These are phyloP conservation scores for Drosophila sulfurigaster DNA, from an alignment of 1,140 invertebrate species.

Conservation along the genomic window DNA sequence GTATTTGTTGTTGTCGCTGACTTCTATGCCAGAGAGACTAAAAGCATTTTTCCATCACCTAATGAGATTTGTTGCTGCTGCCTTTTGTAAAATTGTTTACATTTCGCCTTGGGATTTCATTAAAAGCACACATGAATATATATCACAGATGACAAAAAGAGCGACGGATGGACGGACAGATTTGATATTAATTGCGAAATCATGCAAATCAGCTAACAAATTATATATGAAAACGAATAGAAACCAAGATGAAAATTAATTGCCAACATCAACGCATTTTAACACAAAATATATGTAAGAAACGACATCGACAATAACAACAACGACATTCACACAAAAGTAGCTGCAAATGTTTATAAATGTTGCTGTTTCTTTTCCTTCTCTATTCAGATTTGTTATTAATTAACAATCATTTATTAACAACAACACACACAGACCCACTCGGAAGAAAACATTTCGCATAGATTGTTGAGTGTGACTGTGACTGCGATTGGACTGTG, in stretches of 20 bases:
- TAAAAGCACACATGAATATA: slow-evolving; percentile 60
- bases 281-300: slow-evolving; percentile 70
- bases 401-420: slow-evolving; percentile 75
- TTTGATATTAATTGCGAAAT: slow-evolving; percentile 74
- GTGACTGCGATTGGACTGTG: neutral
- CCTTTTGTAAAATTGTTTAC: slow-evolving; percentile 61
- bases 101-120: slow-evolving; percentile 70
- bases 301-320: slow-evolving; percentile 45
- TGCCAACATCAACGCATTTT: slow-evolving; percentile 72
- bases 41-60: slow-evolving; percentile 68
- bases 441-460: slow-evolving; percentile 5
- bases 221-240: slow-evolving; percentile 48
- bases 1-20: slow-evolving; percentile 16
- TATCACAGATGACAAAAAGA: slow-evolving; percentile 62
- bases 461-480: neutral
- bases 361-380: slow-evolving; percentile 32
- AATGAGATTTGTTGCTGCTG: slow-evolving; percentile 41
- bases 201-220: slow-evolving; percentile 67
- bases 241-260: slow-evolving; percentile 69
- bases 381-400: slow-evolving; percentile 70
- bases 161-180: slow-evolving; percentile 29
- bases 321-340: slow-evolving; percentile 42
- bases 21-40: slow-evolving; percentile 50
- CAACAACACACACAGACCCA: slow-evolving; percentile 19
- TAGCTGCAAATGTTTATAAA: slow-evolving; percentile 67